Evolutionary conservation across 2,888 invertebrate genomes (phyloP).

Genomic region (Eremobia ochroleuca): DNA sequence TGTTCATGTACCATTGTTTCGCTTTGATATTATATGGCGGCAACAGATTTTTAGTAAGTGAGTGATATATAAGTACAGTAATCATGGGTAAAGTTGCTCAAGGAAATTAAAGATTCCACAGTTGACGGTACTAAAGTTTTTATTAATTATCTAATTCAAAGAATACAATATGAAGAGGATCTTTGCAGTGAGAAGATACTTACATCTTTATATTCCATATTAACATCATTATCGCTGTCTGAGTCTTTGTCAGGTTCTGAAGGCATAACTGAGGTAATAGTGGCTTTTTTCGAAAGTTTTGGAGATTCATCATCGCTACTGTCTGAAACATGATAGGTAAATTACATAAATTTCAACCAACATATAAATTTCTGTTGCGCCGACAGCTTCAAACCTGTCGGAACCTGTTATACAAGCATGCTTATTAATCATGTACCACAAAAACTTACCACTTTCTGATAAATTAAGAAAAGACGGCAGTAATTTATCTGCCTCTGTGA

Average conservation of each 20-base stretch:
- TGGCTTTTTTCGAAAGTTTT: constrained; percentile 61
- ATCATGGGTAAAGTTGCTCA: too few relatives aligned
- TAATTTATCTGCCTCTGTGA: constrained; percentile 87
- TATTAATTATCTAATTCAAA: not conserved
- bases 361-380: not conserved
- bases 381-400: constrained; percentile 25
- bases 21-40: too few relatives aligned
- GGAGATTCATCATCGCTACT: constrained; percentile 87
- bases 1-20: too few relatives aligned
- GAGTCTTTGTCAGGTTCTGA: constrained; percentile 65
- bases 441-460: constrained; percentile 88
- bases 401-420: constrained; percentile 4
- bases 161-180: not conserved
- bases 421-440: not conserved
- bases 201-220: constrained; percentile 84
- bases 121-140: too few relatives aligned
- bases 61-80: too few relatives aligned
- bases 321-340: constrained; percentile 72
- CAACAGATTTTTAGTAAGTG: too few relatives aligned
- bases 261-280: constrained; percentile 44
- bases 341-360: not conserved
- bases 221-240: constrained; percentile 75
- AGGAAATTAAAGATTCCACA: too few relatives aligned
- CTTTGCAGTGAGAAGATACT: constrained; percentile 62
- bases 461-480: constrained; percentile 86